Evolutionary conservation across 2,113 vertebrate genomes (phyloP).

Genomic region (Plecotus auritus): DNA sequence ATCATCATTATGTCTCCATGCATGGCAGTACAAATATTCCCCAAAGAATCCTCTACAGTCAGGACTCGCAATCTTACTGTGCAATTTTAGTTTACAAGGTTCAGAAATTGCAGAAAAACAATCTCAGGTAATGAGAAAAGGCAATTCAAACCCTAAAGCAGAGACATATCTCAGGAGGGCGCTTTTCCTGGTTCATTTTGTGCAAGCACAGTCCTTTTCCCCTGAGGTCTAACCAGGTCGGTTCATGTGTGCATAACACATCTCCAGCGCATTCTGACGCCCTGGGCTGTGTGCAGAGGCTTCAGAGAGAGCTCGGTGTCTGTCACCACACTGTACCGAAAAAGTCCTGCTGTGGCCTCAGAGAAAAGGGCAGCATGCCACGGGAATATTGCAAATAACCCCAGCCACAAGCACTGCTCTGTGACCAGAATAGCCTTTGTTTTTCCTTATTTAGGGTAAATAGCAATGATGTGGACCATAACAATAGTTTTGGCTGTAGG

Average conservation of each 20-base stretch:
- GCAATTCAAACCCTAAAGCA: not conserved
- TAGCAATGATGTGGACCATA: not conserved
- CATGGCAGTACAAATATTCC: not conserved
- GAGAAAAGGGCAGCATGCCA: not conserved
- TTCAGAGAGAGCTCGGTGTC: not conserved
- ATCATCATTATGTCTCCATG: not conserved
- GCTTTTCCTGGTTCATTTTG: not conserved
- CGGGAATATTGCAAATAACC: not conserved
- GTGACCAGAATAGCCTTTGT: constrained; percentile 41
- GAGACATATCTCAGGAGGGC: not conserved
- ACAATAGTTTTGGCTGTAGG: constrained; percentile 54
- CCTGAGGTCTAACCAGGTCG: not conserved
- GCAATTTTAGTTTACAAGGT: constrained; percentile 58
- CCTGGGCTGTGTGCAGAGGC: constrained; percentile 3
- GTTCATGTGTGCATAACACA: not conserved
- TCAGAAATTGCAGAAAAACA: not conserved
- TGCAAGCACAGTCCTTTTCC: not conserved
- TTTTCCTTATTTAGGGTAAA: constrained; percentile 56
- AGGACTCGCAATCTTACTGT: not conserved
- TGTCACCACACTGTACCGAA: not conserved
- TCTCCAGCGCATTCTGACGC: not conserved
- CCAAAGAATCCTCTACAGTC: not conserved
- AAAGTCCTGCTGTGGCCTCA: not conserved
- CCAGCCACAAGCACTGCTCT: not conserved
- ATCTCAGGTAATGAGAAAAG: not conserved